Evolutionary conservation across 2,888 invertebrate species (phyloP).

Genomic region (Athalia cordata): DNA sequence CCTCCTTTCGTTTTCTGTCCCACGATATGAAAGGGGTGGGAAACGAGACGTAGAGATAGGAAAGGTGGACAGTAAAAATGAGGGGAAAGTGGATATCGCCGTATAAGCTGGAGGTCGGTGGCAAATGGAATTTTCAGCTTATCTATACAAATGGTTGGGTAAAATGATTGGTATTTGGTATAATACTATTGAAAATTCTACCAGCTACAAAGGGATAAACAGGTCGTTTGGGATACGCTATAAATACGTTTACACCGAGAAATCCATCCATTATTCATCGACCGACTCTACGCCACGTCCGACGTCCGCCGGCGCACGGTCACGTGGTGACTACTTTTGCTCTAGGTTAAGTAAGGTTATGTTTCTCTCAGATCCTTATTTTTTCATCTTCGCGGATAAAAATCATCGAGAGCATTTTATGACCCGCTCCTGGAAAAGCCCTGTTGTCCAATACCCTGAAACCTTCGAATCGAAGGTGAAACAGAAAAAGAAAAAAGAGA

Average conservation of each 20-base stretch:
- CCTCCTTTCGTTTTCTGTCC: too few species aligned
- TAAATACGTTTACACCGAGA: constrained; percentile 43
- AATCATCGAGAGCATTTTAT: too few species aligned
- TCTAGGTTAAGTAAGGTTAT: too few species aligned
- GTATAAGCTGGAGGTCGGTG: neutral
- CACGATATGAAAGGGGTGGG: too few species aligned
- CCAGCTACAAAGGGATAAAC: constrained; percentile 43
- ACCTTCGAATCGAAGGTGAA: too few species aligned
- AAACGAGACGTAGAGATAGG: neutral
- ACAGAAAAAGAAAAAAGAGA: neutral
- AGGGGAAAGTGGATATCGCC: too few species aligned
- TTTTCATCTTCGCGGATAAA: too few species aligned
- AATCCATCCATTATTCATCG: constrained; percentile 44
- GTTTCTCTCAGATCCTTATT: too few species aligned
- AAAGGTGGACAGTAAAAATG: neutral
- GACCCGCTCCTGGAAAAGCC: too few species aligned
- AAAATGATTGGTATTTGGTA: neutral
- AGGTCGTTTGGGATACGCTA: constrained; percentile 43
- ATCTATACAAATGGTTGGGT: constrained; percentile 21
- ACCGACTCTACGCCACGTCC: constrained; percentile 32
- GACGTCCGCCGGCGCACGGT: constrained; percentile 27
- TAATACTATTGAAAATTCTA: constrained; percentile 38
- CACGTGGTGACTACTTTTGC: too few species aligned
- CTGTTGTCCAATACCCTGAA: too few species aligned
- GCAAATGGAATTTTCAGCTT: constrained; percentile 15